Percentiles rank a stretch among this genome's conserved stretches.
Conservation (phyloP, 2,113 vertebrate genomes). For the Oxyruncus cristatus region DNA sequence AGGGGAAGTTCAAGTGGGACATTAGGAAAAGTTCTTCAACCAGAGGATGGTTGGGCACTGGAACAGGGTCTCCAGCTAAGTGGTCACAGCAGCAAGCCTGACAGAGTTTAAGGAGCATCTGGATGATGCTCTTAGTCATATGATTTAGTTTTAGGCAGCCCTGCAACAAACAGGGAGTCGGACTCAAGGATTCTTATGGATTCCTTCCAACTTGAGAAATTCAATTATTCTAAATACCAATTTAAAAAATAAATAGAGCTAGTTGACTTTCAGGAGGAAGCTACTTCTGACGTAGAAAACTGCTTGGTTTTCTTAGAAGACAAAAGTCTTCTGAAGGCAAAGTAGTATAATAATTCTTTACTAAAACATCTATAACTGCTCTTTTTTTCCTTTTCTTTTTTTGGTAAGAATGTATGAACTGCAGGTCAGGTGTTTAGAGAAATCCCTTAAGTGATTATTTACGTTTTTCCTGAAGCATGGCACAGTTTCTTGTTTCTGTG, state of each 20-base stretch:
- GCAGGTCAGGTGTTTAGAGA: slow-evolving; percentile 26
- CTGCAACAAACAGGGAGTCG: neutral
- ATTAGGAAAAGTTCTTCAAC: neutral
- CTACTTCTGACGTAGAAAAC: neutral
- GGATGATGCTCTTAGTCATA: neutral
- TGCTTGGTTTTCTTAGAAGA: neutral
- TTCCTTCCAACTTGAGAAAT: neutral
- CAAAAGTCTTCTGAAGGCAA: neutral
- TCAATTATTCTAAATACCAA: neutral
- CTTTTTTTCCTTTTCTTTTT: neutral
- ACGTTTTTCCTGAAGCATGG: neutral
- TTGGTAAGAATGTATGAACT: neutral
- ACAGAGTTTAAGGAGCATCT: neutral
- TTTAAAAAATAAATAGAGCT: neutral
- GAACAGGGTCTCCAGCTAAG: neutral
- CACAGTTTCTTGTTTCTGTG: slow-evolving; percentile 39
- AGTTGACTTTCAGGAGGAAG: neutral
- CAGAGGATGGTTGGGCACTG: accelerated
- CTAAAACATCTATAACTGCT: neutral
- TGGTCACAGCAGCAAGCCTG: neutral
- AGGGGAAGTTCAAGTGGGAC: neutral
- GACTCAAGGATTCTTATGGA: neutral
- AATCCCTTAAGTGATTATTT: slow-evolving; percentile 42
- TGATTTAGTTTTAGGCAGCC: neutral
- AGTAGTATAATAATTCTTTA: neutral